phyloP scores from a whole-genome alignment of 2,113 vertebrate species.

The Vulpes lagopus region DNA sequence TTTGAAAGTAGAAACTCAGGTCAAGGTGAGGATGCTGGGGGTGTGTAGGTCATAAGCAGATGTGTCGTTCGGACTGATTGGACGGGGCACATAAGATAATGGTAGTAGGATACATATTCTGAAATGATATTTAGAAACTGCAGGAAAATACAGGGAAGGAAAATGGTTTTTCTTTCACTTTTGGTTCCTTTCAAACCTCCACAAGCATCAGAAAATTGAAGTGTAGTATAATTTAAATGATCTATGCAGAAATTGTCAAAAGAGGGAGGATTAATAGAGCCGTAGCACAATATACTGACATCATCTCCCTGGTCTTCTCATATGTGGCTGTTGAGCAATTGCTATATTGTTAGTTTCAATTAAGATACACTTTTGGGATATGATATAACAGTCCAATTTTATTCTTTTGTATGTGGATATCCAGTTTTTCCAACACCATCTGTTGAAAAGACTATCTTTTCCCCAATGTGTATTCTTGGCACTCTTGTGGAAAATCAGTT shows the following conservation, averaged over 20 bases:
- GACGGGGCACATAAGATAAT: not conserved
- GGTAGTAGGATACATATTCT: not conserved
- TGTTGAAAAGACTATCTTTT: not conserved
- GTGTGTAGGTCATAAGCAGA: not conserved
- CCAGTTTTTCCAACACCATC: not conserved
- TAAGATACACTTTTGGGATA: not conserved
- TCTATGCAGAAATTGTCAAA: not conserved
- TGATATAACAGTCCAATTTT: not conserved
- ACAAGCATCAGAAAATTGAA: not conserved
- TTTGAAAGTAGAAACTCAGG: not conserved
- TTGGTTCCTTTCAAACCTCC: not conserved
- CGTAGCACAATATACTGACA: not conserved
- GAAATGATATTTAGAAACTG: not conserved
- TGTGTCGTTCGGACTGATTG: accelerated
- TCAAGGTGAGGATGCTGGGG: not conserved
- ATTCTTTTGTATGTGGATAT: not conserved
- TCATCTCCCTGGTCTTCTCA: not conserved
- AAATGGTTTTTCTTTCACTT: not conserved
- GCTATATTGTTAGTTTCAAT: not conserved
- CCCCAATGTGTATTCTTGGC: not conserved
- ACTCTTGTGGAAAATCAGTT: not conserved
- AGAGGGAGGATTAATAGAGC: not conserved
- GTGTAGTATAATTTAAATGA: not conserved
- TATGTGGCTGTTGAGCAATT: not conserved
- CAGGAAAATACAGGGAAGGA: not conserved